These are phyloP conservation scores for Eristalis pertinax DNA, from an alignment of 2,888 invertebrate genomes.

Conservation along the genomic window DNA sequence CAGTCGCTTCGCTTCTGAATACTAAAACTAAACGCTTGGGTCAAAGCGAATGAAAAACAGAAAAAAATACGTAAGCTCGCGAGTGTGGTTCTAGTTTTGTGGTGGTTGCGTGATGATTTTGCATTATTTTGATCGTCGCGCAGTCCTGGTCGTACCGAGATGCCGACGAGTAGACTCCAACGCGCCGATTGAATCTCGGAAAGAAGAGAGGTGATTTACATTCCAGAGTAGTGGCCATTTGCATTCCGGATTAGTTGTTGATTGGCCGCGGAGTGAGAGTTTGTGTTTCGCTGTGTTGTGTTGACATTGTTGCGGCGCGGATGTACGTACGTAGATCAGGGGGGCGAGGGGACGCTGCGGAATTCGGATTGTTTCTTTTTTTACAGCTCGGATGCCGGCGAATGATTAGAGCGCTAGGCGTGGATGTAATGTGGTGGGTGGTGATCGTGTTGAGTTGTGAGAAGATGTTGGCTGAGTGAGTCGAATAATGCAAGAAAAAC, in stretches of 20 bases:
- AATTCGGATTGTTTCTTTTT: not conserved
- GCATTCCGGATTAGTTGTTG: constrained; percentile 42
- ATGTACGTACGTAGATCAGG: not conserved
- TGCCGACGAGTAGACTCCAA: not conserved
- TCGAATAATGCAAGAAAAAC: too few relatives aligned
- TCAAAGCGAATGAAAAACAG: constrained; percentile 11
- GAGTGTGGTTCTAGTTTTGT: constrained; percentile 1
- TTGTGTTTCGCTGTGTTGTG: not conserved
- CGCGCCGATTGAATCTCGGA: not conserved
- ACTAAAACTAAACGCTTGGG: constrained; percentile 2
- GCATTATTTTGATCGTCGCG: constrained; percentile 28
- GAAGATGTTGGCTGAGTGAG: too few relatives aligned
- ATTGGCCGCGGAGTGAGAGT: not conserved
- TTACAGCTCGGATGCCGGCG: not conserved
- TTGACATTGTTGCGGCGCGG: not conserved
- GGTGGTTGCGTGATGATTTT: constrained; percentile 58
- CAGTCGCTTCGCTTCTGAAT: constrained; percentile 33
- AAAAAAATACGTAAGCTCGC: too few relatives aligned
- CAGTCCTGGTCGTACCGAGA: not conserved
- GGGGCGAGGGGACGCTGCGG: not conserved
- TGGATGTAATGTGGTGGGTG: not conserved
- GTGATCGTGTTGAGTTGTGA: not conserved
- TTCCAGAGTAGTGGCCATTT: constrained; percentile 51
- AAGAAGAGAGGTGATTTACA: constrained; percentile 32
- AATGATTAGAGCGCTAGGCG: not conserved